These are phyloP conservation scores for Monochamus alternatus DNA, from an alignment of 2,888 invertebrate genomes.

Conservation along the genomic window DNA sequence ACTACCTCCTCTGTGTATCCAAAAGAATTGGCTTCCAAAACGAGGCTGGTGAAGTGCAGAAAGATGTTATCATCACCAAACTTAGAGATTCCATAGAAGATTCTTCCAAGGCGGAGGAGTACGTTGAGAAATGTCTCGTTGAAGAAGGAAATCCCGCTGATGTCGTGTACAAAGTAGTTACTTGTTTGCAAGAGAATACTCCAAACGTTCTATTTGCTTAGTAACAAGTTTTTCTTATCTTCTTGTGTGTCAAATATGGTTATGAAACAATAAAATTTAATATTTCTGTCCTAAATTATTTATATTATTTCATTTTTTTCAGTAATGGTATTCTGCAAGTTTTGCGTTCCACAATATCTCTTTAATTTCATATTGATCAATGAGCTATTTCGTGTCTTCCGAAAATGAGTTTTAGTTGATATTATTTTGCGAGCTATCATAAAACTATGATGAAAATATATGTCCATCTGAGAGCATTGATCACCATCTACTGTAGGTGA, in stretches of 20 bases:
- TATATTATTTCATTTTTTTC: background rate
- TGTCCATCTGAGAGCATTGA: no score
- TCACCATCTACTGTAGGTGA: no score
- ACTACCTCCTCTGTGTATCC: conserved; percentile 52
- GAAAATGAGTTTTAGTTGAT: no score
- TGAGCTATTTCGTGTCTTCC: no score
- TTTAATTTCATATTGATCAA: no score
- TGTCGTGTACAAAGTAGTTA: conserved; percentile 13
- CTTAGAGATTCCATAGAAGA: conserved; percentile 37
- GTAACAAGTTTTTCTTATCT: background rate
- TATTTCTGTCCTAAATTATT: background rate
- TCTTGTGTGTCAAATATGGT: background rate
- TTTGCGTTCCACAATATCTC: background rate
- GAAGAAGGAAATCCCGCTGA: conserved; percentile 10
- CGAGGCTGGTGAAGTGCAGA: conserved; percentile 52
- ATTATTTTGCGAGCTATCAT: no score
- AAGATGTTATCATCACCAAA: conserved; percentile 49
- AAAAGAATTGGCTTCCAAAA: conserved; percentile 57
- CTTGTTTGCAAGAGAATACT: conserved; percentile 11
- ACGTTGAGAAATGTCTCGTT: conserved; percentile 3
- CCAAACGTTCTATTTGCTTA: conserved; percentile 2
- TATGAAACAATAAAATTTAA: no score
- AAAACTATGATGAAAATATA: no score
- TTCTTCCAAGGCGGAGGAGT: conserved; percentile 18
- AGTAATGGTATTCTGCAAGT: background rate